phyloP scores from a whole-genome alignment of 2,888 invertebrate species.

The Chrysopilus asiliformis region DNA sequence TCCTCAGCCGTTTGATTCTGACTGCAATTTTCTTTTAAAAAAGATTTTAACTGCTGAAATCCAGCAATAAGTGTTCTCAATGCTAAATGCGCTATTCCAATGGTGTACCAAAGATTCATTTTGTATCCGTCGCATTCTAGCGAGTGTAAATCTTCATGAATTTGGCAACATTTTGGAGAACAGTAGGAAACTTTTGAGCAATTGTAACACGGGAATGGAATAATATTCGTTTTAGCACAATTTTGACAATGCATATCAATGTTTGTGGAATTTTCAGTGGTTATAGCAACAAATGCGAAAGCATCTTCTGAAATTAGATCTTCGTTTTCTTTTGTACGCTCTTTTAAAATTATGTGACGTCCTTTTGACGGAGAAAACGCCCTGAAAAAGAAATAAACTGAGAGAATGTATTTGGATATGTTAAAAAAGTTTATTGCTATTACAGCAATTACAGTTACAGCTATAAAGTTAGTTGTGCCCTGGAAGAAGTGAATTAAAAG shows the following conservation, averaged over 20 bases:
- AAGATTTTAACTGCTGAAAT: conserved; percentile 15
- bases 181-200: conserved; percentile 61
- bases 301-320: conserved; percentile 69
- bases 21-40: neutral
- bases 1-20: neutral
- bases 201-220: conserved; percentile 52
- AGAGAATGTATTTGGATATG: too few relatives aligned
- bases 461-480: too few relatives aligned
- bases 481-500: too few relatives aligned
- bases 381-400: too few relatives aligned
- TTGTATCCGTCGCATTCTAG: conserved; percentile 59
- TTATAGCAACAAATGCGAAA: conserved; percentile 64
- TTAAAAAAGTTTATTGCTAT: too few relatives aligned
- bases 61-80: conserved; percentile 50
- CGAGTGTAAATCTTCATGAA: conserved; percentile 45
- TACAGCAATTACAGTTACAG: too few relatives aligned
- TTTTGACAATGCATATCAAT: conserved; percentile 45
- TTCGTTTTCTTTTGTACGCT: conserved; percentile 48
- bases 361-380: too few relatives aligned
- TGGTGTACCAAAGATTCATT: conserved; percentile 47
- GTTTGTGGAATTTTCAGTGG: too few relatives aligned
- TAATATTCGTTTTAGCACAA: conserved; percentile 48
- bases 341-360: conserved; percentile 49
- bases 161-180: conserved; percentile 44
- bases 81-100: conserved; percentile 71